Conservation (phyloP, 2,113 vertebrate species). For the Bolborhynchus lineola region DNA sequence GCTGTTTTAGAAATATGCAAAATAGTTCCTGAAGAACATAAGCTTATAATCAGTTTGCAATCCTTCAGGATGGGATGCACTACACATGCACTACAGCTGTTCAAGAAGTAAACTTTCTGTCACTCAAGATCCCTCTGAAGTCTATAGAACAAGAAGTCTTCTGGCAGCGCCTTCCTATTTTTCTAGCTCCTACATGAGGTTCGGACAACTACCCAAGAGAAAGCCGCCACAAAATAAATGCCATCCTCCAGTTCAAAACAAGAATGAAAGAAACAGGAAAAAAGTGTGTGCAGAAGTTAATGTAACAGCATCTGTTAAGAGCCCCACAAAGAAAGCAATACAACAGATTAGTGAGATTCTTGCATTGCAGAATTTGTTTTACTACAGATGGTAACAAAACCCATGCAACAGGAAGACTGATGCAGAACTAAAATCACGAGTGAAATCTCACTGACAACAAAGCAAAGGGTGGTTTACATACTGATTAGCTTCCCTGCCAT, state of each 20-base stretch:
- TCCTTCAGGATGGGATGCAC: background rate
- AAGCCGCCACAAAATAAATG: background rate
- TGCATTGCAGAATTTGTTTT: background rate
- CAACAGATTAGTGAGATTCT: background rate
- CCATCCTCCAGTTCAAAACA: background rate
- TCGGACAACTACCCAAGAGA: background rate
- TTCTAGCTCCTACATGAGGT: background rate
- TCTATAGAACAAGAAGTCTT: background rate
- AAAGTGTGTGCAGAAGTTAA: background rate
- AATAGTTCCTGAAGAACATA: background rate
- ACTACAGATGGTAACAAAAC: background rate
- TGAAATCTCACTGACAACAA: background rate
- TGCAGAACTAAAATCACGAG: background rate
- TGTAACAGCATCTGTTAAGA: background rate
- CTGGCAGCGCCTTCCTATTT: background rate
- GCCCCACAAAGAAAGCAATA: background rate
- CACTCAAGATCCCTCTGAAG: background rate
- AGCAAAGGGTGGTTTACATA: conserved; percentile 68
- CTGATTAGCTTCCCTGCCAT: conserved; percentile 98
- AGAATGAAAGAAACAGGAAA: background rate
- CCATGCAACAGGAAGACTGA: background rate
- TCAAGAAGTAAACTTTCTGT: background rate
- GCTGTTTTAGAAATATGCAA: background rate
- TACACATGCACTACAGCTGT: background rate
- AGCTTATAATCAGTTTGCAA: background rate